These are phyloP conservation scores for Smutsia gigantea DNA, from an alignment of 2,797 vertebrate species.

Conservation along the genomic window DNA sequence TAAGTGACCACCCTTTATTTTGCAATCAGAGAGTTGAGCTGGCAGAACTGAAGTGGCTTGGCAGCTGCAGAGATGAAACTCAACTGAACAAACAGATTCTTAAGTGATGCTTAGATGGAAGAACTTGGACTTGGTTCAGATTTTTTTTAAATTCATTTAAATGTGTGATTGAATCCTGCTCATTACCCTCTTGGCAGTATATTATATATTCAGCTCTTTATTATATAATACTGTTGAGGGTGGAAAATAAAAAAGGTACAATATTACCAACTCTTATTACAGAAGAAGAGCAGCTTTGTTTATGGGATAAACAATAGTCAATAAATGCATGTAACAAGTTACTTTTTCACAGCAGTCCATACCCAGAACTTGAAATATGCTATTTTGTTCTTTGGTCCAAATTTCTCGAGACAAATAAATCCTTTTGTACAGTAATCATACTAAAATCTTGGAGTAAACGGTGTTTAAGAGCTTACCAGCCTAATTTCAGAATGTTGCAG, in stretches of 20 bases:
- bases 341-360: constrained; percentile 77
- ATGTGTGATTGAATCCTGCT: constrained; percentile 89
- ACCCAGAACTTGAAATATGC: constrained; percentile 76
- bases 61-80: constrained; percentile 88
- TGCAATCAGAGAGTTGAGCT: constrained; percentile 88
- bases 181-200: constrained; percentile 86
- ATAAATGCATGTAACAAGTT: constrained; percentile 79
- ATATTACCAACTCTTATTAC: constrained; percentile 83
- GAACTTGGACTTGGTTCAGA: constrained; percentile 89
- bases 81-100: constrained; percentile 91
- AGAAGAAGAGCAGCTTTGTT: constrained; percentile 85
- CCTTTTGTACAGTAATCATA: constrained; percentile 55
- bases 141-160: constrained; percentile 87
- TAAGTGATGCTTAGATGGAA: constrained; percentile 89
- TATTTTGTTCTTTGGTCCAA: constrained; percentile 78
- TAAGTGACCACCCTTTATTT: constrained; percentile 90
- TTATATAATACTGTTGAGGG: constrained; percentile 81
- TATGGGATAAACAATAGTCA: constrained; percentile 85
- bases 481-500: background rate
- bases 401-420: constrained; percentile 71
- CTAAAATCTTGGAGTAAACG: constrained; percentile 60
- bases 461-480: background rate
- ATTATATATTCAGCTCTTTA: constrained; percentile 85
- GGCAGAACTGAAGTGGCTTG: constrained; percentile 88
- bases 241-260: constrained; percentile 83